phyloP scores from a whole-genome alignment of 1,140 invertebrate species.

The Patella vulgata region DNA sequence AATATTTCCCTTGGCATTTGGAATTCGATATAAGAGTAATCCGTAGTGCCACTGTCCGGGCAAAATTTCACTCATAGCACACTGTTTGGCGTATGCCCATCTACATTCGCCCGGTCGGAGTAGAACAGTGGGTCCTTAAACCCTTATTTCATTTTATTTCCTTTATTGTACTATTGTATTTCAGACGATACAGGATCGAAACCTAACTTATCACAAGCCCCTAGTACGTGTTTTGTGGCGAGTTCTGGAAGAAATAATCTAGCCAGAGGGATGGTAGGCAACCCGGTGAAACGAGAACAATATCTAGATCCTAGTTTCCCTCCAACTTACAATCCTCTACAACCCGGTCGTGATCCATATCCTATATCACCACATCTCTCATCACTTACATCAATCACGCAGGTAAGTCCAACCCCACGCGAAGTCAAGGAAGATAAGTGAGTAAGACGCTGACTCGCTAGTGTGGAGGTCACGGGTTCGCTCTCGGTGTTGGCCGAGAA shows the following conservation, averaged over 20 bases:
- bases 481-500: no score
- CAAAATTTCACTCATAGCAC: no score
- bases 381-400: slow-evolving; percentile 37
- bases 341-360: slow-evolving; percentile 28
- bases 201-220: slow-evolving; percentile 50
- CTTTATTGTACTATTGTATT: slow-evolving; percentile 10
- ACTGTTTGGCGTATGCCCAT: no score
- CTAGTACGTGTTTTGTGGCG: slow-evolving; percentile 60
- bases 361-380: slow-evolving; percentile 39
- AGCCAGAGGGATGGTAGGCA: slow-evolving; percentile 16
- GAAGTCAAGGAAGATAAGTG: neutral
- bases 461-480: no score
- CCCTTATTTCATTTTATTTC: no score
- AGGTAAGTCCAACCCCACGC: slow-evolving; percentile 20
- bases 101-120: no score
- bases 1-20: neutral
- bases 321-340: slow-evolving; percentile 16
- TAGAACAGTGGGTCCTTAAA: no score
- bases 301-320: slow-evolving; percentile 33
- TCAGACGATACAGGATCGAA: slow-evolving; percentile 51
- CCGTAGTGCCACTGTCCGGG: no score
- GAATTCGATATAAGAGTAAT: no score
- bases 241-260: slow-evolving; percentile 28
- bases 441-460: no score
- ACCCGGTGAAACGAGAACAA: slow-evolving; percentile 46